Base-by-base conservation (phyloP, 2,113 vertebrate genomes). In the Kryptolebias marmoratus region DNA sequence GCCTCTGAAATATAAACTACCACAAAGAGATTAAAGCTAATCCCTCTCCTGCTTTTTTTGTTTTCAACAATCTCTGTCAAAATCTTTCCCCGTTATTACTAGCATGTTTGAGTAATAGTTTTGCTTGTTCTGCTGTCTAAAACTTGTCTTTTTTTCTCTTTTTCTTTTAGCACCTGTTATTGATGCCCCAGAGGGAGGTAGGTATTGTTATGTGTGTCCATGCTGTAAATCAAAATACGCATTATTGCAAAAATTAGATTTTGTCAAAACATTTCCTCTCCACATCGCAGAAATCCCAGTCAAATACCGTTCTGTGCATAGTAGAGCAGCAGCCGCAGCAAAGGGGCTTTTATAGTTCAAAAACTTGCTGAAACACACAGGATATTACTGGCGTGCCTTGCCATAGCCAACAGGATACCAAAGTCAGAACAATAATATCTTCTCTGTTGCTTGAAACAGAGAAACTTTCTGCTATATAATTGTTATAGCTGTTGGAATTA, bases 341-440 rank as follows among this genome's bases (percentile, higher is more conserved):
- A 10, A 22, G 1, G n/a, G 36, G 31, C 28, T 55, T 32, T 45
- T 52, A 52, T 52, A 31, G 32, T 50, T 64, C n/a, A 71, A 30
- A 73, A 76, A 73, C 15, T 36, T 47, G 18, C 39, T 36, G 18
- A 56, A 74, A 65, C 56, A 67, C 31, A 54, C 76, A 86, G 80
- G 82, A 85, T 85, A 83, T 85, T 79, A 50, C 64, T 64, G 32
- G 45, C 73, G 69, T 70, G 56, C 65, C 56, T 68, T 63, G 52
- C 49, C 66, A 74, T 47, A 36, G 64, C 57, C 75, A 72, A 72
- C 73, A 80, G 62, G 64, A 86, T 76, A 52, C 58, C 48, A 32
- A 39, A 68, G 8, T 68, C 32, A 30, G 49, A 12, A 2, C 59
- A 64, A 86, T 79, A 77, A 11, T 5, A 49, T 75, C 75, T 66